Evolutionary conservation across 2,113 vertebrate genomes (phyloP), one percentile per base, ranked within the genome.

Genomic region (Barbus barbus): DNA sequence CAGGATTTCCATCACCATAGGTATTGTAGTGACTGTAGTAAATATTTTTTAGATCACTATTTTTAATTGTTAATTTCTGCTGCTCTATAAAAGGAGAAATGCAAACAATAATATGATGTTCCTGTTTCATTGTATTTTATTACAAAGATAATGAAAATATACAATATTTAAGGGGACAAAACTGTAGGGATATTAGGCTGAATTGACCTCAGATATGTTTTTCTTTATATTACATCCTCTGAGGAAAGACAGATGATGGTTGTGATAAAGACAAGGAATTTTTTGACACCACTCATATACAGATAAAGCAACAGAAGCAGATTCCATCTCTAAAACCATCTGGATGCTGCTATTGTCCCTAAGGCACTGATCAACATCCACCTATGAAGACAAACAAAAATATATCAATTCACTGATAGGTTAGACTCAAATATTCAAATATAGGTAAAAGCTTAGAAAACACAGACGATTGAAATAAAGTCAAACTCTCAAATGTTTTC

Each of bases 271-370:
- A 63, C 73, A 83, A 65, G 73, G 82, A 16, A 51, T 36, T 83
- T 83, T 83, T 51, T 67, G 82, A 83, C 44, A 83, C 82, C 82
- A 83, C 58, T 83, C 82, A 83, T 53, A 51, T 5, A 76, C 82
- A 63, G 74, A 77, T 36, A 38, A 76, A 38, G 74, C 82, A 36
- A 65, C 69, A 11, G 60, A 61, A 24, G 73, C 28, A 7, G 82
- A 76, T 51, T 76, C 69, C 82, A 83, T 77, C 44, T 83, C 73
- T 51, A 83, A 77, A 76, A 83, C 44, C 58, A 83, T 65, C 22
- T 77, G 72, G 44, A 77, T 48, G 20, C 73, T 24, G 41, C 18
- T 75, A 18, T 73, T 75, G 36, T 44, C 46, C 16, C 28, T 7
- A 38, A 36, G 26, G 79, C 46, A n/a, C 46, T 24, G 63, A 5